Evolutionary conservation across 2,888 invertebrate species (phyloP), one percentile per base, ranked within the genome.

Genomic region (Eristalis arbustorum): DNA sequence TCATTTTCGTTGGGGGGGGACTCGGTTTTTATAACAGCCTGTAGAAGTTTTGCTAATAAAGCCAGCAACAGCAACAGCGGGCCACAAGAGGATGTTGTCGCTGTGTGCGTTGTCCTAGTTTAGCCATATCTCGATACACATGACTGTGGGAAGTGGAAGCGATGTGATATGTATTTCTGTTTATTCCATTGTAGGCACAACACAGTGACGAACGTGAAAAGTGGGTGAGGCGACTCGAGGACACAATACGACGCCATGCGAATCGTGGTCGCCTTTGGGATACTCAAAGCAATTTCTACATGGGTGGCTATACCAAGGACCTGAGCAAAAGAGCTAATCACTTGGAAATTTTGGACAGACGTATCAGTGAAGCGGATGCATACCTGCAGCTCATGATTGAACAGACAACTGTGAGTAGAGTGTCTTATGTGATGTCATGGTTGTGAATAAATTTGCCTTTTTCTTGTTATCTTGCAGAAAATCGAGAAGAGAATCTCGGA

Each of bases 301-400:
- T 91, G 88, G 91, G 91, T 75, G 90, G 91, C 84, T 92, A 94
- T 62, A 94, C 89, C 91, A 94, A 74, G 93, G 94, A 94, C 93
- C 93, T 56, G 72, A 91, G 90, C 81, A 92, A 91, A 88, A 91
- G 92, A 56, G 90, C 92, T 80, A 93, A 92, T 90, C 91, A 92
- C 88, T 91, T 95, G 88, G 93, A 93, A 91, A 96, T 97, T 92
- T 96, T 98, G 90, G 98, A 98, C 93, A 95, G 96, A 80, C 96
- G 98, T 91, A 95, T 99, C 74, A 95, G 97, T 0, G 99, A 99
- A 93, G 98, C 99, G 0, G 99, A 99, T 93, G 97, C 97, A 23
- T 99, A 98, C 93, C 95, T 99, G 80, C 98, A 98, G 94, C 94
- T 99, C 88, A 96, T 99, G 94, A 99, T 99, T 88, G 98, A 98